Conservation (phyloP, 2,113 vertebrate genomes). For the Pitta sordida region DNA sequence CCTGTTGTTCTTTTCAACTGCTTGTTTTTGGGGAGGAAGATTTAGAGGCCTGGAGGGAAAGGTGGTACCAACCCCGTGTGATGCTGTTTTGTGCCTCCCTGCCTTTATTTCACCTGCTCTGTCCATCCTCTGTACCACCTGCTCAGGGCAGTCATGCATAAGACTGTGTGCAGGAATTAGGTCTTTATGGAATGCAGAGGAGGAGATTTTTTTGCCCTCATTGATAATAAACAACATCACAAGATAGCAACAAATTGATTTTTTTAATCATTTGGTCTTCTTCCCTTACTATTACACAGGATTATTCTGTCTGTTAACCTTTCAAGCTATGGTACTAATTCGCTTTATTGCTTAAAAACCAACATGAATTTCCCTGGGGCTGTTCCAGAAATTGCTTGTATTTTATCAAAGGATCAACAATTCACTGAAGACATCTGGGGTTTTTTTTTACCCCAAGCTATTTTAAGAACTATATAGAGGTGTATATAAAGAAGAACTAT, state of each 20-base stretch:
- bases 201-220: neutral
- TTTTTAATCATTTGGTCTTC: conserved; percentile 2
- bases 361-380: neutral
- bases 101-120: neutral
- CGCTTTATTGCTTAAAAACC: conserved; percentile 41
- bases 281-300: neutral
- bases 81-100: neutral
- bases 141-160: neutral
- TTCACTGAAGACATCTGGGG: neutral
- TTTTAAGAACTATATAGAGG: neutral
- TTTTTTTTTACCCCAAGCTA: neutral
- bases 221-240: neutral
- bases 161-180: neutral
- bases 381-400: conserved; percentile 10
- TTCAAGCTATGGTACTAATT: conserved; percentile 36
- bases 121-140: neutral
- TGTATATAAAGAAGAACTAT: neutral
- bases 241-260: neutral
- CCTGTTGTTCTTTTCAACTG: rapidly evolving
- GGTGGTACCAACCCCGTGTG: neutral
- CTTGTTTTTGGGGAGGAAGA: neutral
- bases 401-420: conserved; percentile 42
- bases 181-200: neutral
- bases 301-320: conserved; percentile 31
- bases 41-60: neutral